Conservation (phyloP, 1,140 invertebrate genomes). For the Halesus radiatus region DNA sequence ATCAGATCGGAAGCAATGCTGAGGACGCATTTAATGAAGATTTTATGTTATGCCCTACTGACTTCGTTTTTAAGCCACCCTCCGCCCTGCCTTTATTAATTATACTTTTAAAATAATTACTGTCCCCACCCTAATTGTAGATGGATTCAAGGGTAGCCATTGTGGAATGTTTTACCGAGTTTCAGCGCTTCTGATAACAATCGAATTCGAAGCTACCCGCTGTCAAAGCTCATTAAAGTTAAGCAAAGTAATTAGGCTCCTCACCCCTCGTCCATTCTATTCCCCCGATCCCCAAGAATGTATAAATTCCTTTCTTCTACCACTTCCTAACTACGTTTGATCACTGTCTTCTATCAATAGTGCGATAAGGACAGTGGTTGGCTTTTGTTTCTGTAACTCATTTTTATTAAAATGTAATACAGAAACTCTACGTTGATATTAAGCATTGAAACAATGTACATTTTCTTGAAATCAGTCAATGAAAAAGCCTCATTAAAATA, state of each 20-base stretch:
- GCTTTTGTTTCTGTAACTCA: too few relatives aligned
- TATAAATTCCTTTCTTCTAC: too few relatives aligned
- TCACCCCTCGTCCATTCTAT: not conserved
- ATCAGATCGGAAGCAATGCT: not conserved
- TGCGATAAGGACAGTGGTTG: too few relatives aligned
- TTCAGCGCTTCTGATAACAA: slow-evolving; percentile 23
- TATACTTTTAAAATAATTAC: slow-evolving; percentile 1
- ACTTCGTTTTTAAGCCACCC: slow-evolving; percentile 14
- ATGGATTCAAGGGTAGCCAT: not conserved
- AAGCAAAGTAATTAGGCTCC: slow-evolving; percentile 11
- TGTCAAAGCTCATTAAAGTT: slow-evolving; percentile 15
- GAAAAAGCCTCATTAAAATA: too few relatives aligned
- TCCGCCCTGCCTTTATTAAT: not conserved
- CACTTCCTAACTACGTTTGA: too few relatives aligned
- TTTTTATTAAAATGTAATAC: too few relatives aligned
- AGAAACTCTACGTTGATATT: too few relatives aligned
- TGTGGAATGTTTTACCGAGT: slow-evolving; percentile 24
- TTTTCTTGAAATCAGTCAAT: too few relatives aligned
- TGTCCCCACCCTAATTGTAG: not conserved
- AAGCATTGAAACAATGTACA: too few relatives aligned
- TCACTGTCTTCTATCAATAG: too few relatives aligned
- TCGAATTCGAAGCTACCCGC: slow-evolving; percentile 16
- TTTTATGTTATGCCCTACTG: slow-evolving; percentile 13
- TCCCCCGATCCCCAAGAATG: too few relatives aligned
- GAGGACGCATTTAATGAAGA: slow-evolving; percentile 4